Evolutionary conservation across 2,797 vertebrate species (phyloP).

Genomic region (Gouania willdenowi): DNA sequence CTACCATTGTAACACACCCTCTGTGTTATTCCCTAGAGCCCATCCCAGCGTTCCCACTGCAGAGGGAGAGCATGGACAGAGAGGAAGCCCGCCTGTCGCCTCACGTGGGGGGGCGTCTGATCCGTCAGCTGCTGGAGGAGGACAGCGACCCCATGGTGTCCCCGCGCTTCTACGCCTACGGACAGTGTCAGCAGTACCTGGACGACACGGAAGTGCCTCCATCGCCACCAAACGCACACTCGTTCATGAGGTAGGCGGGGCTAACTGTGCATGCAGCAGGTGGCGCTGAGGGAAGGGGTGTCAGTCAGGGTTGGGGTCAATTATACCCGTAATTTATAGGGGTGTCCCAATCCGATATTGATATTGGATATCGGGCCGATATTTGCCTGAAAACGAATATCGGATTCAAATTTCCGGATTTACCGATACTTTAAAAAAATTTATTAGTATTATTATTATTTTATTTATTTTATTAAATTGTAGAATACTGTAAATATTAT

Average conservation of each 20-base stretch:
- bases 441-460: too few species aligned
- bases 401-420: too few species aligned
- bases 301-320: too few species aligned
- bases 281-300: neutral
- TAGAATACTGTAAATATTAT: too few species aligned
- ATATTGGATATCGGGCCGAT: too few species aligned
- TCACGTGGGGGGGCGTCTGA: slow-evolving; percentile 84
- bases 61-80: slow-evolving; percentile 81
- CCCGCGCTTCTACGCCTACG: slow-evolving; percentile 91
- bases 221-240: slow-evolving; percentile 92
- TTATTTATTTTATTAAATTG: too few species aligned
- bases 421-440: too few species aligned
- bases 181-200: slow-evolving; percentile 90
- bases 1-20: neutral
- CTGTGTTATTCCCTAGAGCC: slow-evolving; percentile 82
- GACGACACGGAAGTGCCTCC: slow-evolving; percentile 97
- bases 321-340: too few species aligned
- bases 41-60: slow-evolving; percentile 83
- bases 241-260: slow-evolving; percentile 86
- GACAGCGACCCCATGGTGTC: slow-evolving; percentile 94
- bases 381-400: too few species aligned
- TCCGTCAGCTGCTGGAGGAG: slow-evolving; percentile 89
- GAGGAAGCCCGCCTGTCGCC: slow-evolving; percentile 90
- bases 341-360: too few species aligned
- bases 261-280: too few species aligned